Base-by-base conservation (phyloP, 2,113 vertebrate species). In the Onychorhynchus coronatus region DNA sequence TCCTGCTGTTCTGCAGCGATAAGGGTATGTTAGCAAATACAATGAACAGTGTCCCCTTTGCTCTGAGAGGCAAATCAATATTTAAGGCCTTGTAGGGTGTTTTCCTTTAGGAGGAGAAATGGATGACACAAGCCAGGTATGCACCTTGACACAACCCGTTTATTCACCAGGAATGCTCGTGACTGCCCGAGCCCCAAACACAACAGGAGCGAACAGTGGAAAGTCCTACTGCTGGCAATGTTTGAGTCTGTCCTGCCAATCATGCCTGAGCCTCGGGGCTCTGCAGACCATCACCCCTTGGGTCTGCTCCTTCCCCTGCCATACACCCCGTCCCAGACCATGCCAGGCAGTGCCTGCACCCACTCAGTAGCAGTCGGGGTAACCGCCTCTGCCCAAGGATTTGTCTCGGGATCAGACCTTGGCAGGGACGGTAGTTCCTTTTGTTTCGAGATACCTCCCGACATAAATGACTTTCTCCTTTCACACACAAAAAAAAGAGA, bases 401-500 rank as follows among this genome's bases (percentile, higher is more conserved):
- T 76, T 85, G 39, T 78, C 71, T 85, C 1, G 2, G 27, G 52
- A 74, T 67, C 73, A 67, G 73, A 68, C 49, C 44, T 93, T 71
- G 80, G 59, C 84, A 87, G 67, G 35, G 52, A 81, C 0, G 1
- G 14, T 59, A 52, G 47, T 56, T 95, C 24, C 56, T 86, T 14
- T 75, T 89, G 47, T 91, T 93, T 70, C 52, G 61, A 89, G 80
- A 35, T 93, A 61, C 80, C 35, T 91, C 37, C 27, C 61, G 70
- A 52, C 55, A 66, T 71, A 81, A 94, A 90, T 86, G 14, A 86
- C 85, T 94, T 97, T 91, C 88, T 95, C 75, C 74, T 88, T 95
- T 92, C 88, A 88, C 63, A 67, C 70, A 80, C n/a, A n/a, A 12
- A 82, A 75, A 75, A 92, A 62, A 41, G 49, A 83, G 95, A 92